Base-by-base conservation (phyloP, 2,113 vertebrate species). In the Mormoops blainvillei region DNA sequence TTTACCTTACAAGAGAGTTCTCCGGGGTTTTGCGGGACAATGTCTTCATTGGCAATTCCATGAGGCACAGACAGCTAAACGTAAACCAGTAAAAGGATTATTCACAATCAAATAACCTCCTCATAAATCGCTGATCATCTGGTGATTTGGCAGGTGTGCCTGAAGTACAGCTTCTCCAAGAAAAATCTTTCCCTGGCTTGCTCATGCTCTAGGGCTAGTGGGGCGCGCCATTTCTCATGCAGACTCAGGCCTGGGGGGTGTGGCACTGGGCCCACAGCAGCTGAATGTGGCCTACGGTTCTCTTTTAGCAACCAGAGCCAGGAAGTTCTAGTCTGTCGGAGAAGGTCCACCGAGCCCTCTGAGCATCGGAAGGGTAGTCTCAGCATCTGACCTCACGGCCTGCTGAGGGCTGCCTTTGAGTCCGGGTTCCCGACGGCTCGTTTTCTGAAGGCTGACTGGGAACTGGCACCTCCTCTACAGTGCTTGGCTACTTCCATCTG, bases 1-100 rank as follows among this genome's bases (percentile, higher is more conserved):
- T 94, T 98, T 98, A 99, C 99, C 99, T 99, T 99, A 94, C 98
- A 99, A 52, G 99, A 98, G 12, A 98, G 98, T 41, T 99, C 99
- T 97, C 98, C 98, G 1, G 97, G 93, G 52, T 96, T 98, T 88
- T 94, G 98, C 13, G 99, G 98, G 71, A 98, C 98, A 97, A 98
- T 98, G 78, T 99, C 98, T 87, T 98, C 98, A 96, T 97, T 97
- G 97, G 99, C 98, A 96, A 98, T 98, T 92, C 98, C 99, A 87
- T 98, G 99, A 94, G 99, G 99, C 96, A 99, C 98, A 65, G 98
- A 98, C 63, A 99, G 98, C 99, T 96, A 92, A 98, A 98, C 0
- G 87, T 92, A 98, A 98, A 97, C 4, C 96, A 36, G 94, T 31
- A 68, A 28, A 97, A 98, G 52, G 87, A 96, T 97, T 87, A 97